Base-by-base conservation (phyloP, 2,888 invertebrate genomes). In the Eugnorisma glareosa region DNA sequence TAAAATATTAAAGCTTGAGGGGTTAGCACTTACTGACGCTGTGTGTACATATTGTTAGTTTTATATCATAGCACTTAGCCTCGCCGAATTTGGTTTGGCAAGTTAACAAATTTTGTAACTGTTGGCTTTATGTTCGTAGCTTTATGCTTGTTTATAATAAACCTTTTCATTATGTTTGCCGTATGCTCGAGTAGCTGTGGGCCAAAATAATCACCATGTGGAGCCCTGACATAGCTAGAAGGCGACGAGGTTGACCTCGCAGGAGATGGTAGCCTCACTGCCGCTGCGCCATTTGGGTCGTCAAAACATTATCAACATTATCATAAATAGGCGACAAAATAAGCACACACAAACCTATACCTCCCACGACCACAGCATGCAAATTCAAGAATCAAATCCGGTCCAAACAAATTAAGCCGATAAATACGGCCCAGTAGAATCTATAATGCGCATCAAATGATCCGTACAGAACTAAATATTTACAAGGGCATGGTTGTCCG, bases 381-480 rank as follows among this genome's bases (percentile, higher is more conserved):
- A 83, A 84, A 84, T 67, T 48, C 66, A 81, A 73, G 61, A 67
- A 51, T 21, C 18, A 31, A 28, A 54, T 61, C 31, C 11, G 31
- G 69, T 73, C 71, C 73, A 77, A 67, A 45, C 67, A 71, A 77
- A 83, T 86, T 68, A 75, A 76, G 72, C 35, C 66, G 73, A 74
- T 72, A 86, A 77, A 83, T 81, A 71, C 73, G 66, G 24, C 61
- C 45, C 59, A 67, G 51, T 48, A 51, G 74, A 86, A 75, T 86
- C 68, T 64, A 72, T 72, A 77, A 84, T 86, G 72, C 18, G 67
- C 45, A 51, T 64, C 79, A 86, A 84, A 86, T 86, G 77, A 77
- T 76, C 74, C 83, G 76, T 72, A n/a, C 61, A 31, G 54, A 63
- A 54, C 51, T 86, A 83, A 86, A 86, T 87, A 86, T 86, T 86